Evolutionary conservation across 2,797 vertebrate species (phyloP).

Genomic region (Falco concolor): DNA sequence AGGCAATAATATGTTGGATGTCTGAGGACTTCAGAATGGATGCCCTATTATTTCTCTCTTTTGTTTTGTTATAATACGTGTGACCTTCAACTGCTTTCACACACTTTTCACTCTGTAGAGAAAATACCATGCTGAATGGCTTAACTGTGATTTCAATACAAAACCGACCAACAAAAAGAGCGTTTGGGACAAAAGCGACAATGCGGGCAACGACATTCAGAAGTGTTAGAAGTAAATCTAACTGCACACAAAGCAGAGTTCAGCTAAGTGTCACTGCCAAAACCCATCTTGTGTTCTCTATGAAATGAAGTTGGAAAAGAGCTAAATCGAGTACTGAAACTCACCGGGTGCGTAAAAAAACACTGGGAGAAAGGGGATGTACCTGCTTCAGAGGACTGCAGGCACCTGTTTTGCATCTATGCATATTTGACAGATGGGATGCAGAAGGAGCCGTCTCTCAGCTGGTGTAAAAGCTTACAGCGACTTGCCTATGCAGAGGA

Average conservation of each 20-base stretch:
- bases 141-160: conserved; percentile 57
- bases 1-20: conserved; percentile 31
- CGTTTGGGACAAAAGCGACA: conserved; percentile 54
- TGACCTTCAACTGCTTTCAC: conserved; percentile 66
- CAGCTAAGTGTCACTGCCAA: conserved; percentile 47
- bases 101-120: conserved; percentile 38
- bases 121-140: conserved; percentile 52
- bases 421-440: not conserved
- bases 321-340: not conserved
- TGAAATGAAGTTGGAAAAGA: conserved; percentile 42
- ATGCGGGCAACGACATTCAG: not conserved
- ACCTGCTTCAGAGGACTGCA: not conserved
- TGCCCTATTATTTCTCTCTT: conserved; percentile 55
- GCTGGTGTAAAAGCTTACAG: not conserved
- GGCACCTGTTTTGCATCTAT: not conserved
- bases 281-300: not conserved
- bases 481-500: not conserved
- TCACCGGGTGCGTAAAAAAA: not conserved
- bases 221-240: conserved; percentile 62
- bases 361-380: not conserved
- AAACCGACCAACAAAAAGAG: conserved; percentile 38
- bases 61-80: conserved; percentile 62
- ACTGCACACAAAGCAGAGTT: conserved; percentile 55
- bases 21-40: conserved; percentile 52
- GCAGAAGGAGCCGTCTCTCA: not conserved